A percentile compares a stretch with the other conserved stretches of the same genome.
phyloP scores from a whole-genome alignment of 2,888 invertebrate genomes.

The Abrostola triplasia region DNA sequence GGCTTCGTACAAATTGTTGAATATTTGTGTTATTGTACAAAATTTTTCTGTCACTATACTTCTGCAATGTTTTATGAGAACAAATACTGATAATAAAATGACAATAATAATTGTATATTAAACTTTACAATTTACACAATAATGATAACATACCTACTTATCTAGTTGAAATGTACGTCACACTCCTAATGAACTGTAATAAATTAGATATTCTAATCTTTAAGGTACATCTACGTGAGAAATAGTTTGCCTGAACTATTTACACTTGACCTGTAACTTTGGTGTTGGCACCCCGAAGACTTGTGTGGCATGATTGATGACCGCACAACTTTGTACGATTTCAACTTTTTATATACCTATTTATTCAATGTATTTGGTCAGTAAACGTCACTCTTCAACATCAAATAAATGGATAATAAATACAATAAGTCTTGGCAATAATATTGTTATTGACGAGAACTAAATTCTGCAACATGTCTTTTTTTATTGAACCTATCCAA shows the following conservation, averaged over 20 bases:
- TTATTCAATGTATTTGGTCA: slow-evolving; percentile 28
- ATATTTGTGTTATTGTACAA: too few relatives aligned
- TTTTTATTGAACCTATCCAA: too few relatives aligned
- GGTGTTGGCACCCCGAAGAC: slow-evolving; percentile 25
- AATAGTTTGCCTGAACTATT: slow-evolving; percentile 29
- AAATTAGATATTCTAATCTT: slow-evolving; percentile 14
- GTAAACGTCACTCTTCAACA: slow-evolving; percentile 31
- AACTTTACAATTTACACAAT: too few relatives aligned
- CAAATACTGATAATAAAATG: too few relatives aligned
- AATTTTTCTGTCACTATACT: too few relatives aligned
- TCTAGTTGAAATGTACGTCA: too few relatives aligned
- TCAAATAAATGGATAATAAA: slow-evolving; percentile 17
- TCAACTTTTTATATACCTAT: slow-evolving; percentile 30
- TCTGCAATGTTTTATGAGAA: too few relatives aligned
- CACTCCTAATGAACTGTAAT: neutral
- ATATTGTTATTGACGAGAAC: neutral
- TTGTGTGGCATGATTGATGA: slow-evolving; percentile 48
- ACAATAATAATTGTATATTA: too few relatives aligned
- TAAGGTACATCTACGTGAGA: slow-evolving; percentile 12
- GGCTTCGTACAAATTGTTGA: neutral
- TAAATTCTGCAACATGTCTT: too few relatives aligned
- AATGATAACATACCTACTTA: too few relatives aligned
- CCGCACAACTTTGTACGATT: slow-evolving; percentile 24
- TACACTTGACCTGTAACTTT: slow-evolving; percentile 49
- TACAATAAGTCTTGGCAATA: neutral